These are phyloP conservation scores for Dascyllus trimaculatus DNA, from an alignment of 2,113 vertebrate genomes.

Conservation along the genomic window DNA sequence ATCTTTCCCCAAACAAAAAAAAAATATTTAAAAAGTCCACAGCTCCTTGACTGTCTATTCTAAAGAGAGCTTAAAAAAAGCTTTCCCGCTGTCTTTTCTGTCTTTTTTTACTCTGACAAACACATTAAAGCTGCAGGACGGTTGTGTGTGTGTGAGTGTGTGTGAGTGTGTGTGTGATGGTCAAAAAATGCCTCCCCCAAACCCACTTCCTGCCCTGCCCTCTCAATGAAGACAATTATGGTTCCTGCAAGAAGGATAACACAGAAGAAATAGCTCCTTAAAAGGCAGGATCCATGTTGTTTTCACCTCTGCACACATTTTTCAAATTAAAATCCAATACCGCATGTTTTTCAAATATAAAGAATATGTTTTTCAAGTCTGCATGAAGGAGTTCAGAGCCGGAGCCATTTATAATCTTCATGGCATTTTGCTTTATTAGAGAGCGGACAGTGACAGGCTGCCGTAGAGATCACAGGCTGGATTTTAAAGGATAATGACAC, in stretches of 20 bases:
- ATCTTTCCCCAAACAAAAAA: slow-evolving; percentile 24
- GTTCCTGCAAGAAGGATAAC: slow-evolving; percentile 71
- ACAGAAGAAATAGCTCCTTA: slow-evolving; percentile 76
- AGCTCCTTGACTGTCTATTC: slow-evolving; percentile 6
- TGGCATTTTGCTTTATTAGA: slow-evolving; percentile 30
- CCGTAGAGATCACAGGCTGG: slow-evolving; percentile 18
- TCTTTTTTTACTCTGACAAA: slow-evolving; percentile 38
- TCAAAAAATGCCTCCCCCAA: slow-evolving; percentile 73
- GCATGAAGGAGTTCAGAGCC: background rate
- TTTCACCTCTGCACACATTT: slow-evolving; percentile 71
- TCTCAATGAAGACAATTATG: slow-evolving; percentile 82
- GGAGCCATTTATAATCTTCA: slow-evolving; percentile 25
- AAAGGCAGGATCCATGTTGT: slow-evolving; percentile 74
- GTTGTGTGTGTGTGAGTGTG: background rate
- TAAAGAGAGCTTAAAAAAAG: slow-evolving; percentile 8
- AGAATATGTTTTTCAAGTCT: slow-evolving; percentile 28
- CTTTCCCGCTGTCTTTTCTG: slow-evolving; percentile 4
- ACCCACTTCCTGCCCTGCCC: slow-evolving; percentile 83
- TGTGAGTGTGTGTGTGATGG: slow-evolving; percentile 6
- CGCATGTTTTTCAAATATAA: slow-evolving; percentile 34
- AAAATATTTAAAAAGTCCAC: background rate
- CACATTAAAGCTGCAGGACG: slow-evolving; percentile 39
- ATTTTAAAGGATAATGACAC: background rate
- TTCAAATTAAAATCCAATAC: slow-evolving; percentile 68
- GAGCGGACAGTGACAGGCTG: slow-evolving; percentile 11